Base-by-base conservation (phyloP, 1,140 invertebrate species). In the Lepidostoma basale region DNA sequence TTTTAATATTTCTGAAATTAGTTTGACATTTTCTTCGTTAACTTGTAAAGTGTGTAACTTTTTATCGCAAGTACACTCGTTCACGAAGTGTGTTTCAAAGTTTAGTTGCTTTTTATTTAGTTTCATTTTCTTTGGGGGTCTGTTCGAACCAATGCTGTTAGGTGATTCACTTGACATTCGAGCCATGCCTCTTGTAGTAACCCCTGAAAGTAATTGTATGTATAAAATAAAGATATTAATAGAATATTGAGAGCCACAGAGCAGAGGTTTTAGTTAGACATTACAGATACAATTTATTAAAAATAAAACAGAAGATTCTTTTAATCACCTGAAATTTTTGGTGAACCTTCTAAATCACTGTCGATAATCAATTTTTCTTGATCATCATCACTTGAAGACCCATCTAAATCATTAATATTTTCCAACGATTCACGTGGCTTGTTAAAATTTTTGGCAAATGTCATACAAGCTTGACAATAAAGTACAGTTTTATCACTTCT, bases 121-220 rank as follows among this genome's bases (percentile, higher is more conserved):
- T n/a, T 1, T 63, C 20, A 18, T 45, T 66, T 26, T 44, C 12
- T 44, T 42, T 0, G 47, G 18, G 8, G n/a, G 6, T 22, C 10
- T 18, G 5, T 59, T 36, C 16, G 20, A 56, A 8, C 14, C n/a
- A 18, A 23, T 26, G 6, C 3, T 45, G 9, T 22, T 25, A 9
- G 12, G 16, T 9, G 30, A 23, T 45, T 30, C 33, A 28, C 1
- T 58, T 16, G 6, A 26, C 28, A 58, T 66, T 5, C 36, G 14
- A 3, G 52, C 52, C 63, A 66, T 66, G 8, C 63, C 52, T 58
- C 63, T 66, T 14, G 62, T 65, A 10, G 39, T 58, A 6, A 66
- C 52, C 18, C 63, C 63, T 66, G 28, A 8, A 65, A 54, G 25
- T 6, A 44, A 22, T 23, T 12, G 40, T 9, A 23, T 26, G 6